Conservation (phyloP, 2,113 vertebrate genomes). For the Hyperopisus bebe region DNA sequence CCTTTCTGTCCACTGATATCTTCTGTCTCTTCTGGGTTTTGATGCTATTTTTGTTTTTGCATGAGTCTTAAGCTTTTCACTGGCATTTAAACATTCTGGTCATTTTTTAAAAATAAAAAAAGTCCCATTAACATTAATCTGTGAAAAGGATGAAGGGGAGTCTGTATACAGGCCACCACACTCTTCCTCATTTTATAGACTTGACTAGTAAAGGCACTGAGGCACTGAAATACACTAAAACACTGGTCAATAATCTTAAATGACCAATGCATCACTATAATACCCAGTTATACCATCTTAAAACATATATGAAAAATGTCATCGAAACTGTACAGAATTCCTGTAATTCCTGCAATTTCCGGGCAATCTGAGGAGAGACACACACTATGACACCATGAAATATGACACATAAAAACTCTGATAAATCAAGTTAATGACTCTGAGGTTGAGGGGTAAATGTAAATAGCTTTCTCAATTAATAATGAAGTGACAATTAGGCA, state of each 20-base stretch:
- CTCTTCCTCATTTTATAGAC: neutral
- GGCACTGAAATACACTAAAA: neutral
- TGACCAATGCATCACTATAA: neutral
- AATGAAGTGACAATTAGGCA: constrained; percentile 3
- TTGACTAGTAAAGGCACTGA: neutral
- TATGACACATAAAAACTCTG: neutral
- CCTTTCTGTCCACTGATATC: neutral
- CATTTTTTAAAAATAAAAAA: neutral
- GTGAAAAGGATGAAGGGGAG: neutral
- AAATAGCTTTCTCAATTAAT: constrained; percentile 1
- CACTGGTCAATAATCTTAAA: neutral
- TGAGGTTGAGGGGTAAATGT: neutral
- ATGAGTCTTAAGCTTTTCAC: neutral
- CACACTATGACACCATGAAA: neutral
- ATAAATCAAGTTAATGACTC: neutral
- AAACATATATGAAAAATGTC: neutral
- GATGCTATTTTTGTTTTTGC: neutral
- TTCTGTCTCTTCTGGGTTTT: neutral
- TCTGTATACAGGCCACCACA: neutral
- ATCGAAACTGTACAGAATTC: neutral
- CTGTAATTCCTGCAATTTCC: neutral
- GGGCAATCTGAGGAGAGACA: neutral
- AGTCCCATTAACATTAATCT: neutral
- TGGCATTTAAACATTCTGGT: neutral
- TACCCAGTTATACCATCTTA: neutral